Base-by-base conservation (phyloP, 2,888 invertebrate genomes). In the Dicyrtomina minuta region DNA sequence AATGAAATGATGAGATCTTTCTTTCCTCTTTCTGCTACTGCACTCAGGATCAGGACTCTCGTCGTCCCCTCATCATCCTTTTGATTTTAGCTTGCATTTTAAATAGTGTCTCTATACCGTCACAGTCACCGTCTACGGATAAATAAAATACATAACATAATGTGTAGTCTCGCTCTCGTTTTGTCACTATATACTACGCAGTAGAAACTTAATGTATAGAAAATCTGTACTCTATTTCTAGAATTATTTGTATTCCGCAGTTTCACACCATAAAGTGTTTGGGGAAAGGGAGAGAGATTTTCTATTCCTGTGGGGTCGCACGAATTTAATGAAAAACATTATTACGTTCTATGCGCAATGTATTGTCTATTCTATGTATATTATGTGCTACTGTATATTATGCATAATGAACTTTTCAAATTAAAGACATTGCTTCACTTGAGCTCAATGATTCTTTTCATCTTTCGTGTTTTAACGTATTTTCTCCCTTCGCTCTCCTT, bases 271-370 rank as follows among this genome's bases (percentile, higher is more conserved):
- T 33, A 33, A 33, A 33, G 33, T 3, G 8, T 33, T 33, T n/a
- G n/a, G n/a, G n/a, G n/a, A n/a, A n/a, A n/a, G n/a, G n/a, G n/a
- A n/a, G n/a, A n/a, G 55, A 22, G 6, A 24, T 55, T n/a, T 27
- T 55, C 3, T 33, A 33, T 33, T 33, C 33, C 33, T 64, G 64
- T 64, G 51, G 64, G 51, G 64, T 64, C 64, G 3, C 51, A 51
- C 33, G 39, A 62, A 62, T 62, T 62, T 62, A 62, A 62, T 62
- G 44, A 62, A 62, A 61, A 56, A 24, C 17, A 10, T 13, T 55
- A 10, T 5, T 24, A 15, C 5, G 26, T 55, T 26, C n/a, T n/a
- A n/a, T n/a, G n/a, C n/a, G n/a, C n/a, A n/a, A n/a, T n/a, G n/a
- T n/a, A n/a, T n/a, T n/a, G n/a, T n/a, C n/a, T n/a, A n/a, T n/a